Evolutionary conservation across 2,797 vertebrate genomes (phyloP), one percentile per base, ranked within the genome.

Genomic region (Lacerta viridis): DNA sequence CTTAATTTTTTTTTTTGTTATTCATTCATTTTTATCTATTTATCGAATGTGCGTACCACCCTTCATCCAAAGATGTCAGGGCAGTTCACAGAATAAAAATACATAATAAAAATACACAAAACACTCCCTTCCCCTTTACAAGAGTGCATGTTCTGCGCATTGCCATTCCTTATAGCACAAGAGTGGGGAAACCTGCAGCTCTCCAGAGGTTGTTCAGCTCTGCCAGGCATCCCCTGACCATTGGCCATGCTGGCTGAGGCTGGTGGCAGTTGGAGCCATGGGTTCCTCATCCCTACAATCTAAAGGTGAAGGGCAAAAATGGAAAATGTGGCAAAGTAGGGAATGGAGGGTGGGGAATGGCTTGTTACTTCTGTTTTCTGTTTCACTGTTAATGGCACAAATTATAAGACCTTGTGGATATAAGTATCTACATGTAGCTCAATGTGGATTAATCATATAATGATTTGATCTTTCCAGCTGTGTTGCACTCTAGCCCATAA

Each of bases 391-490:
- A 72, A 41, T 46, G 86, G 2, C 29, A 0, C 0, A 5, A 18
- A 8, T 82, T 81, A 0, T 84, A 61, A 59, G 43, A 18, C 25
- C 39, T 11, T n/a, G 87, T 41, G 18, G 50, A 36, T 64, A 80
- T 8, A 87, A 6, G 59, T 59, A 72, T 80, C 33, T 80, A 41
- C 39, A 59, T 88, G 55, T n/a, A 84, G 66, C 68, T 88, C 66
- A 79, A n/a, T 41, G 33, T 64, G 36, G 64, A 69, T 71, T 78
- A 69, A 84, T 78, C 87, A 78, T 69, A 43, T 77, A 84, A 78
- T 33, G 11, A 64, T 41, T 61, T 84, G 77, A 79, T 84, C 64
- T 79, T 84, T 36, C 27, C 46, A 83, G 43, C 61, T 83, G 33
- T 36, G 39, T 39, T 76, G 72, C 72, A 76, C 33, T 76, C 72